phyloP scores from a whole-genome alignment of 2,888 invertebrate species.

The Phortica okadai region DNA sequence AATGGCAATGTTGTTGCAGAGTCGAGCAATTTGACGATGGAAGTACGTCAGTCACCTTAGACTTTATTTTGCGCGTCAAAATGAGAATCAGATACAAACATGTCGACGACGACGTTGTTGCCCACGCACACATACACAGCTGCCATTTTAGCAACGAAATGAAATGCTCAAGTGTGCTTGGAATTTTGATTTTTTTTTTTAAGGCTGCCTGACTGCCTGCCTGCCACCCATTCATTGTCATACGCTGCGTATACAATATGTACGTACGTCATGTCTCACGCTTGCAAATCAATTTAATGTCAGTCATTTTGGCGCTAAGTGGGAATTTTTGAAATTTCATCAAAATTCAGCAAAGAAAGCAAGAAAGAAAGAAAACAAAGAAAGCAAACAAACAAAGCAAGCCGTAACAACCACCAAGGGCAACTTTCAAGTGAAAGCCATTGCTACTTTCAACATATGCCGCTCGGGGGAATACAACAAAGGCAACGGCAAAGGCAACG shows the following conservation, averaged over 20 bases:
- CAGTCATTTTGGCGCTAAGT: conserved; percentile 69
- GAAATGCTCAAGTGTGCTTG: conserved; percentile 74
- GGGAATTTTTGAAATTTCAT: conserved; percentile 73
- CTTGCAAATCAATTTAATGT: conserved; percentile 75
- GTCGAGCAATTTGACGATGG: background rate
- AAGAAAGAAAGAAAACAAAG: too few species aligned
- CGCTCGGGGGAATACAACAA: conserved; percentile 62
- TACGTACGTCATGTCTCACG: conserved; percentile 71
- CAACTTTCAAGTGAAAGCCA: conserved; percentile 6
- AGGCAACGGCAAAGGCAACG: too few species aligned
- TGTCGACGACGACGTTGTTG: background rate
- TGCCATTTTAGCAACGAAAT: conserved; percentile 53
- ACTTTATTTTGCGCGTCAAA: too few species aligned
- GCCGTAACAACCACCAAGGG: conserved; percentile 43
- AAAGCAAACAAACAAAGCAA: conserved; percentile 45
- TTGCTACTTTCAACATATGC: conserved; percentile 58
- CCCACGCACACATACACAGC: conserved; percentile 34
- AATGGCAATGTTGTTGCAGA: background rate
- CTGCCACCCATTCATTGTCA: background rate
- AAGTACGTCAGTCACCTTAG: background rate
- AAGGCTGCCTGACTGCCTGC: background rate
- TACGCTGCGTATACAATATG: background rate
- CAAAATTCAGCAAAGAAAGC: conserved; percentile 49
- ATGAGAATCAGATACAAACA: conserved; percentile 5
- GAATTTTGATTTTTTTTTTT: conserved; percentile 71